These are phyloP conservation scores for Tachina lurida DNA, from an alignment of 2,888 invertebrate species.

Conservation along the genomic window DNA sequence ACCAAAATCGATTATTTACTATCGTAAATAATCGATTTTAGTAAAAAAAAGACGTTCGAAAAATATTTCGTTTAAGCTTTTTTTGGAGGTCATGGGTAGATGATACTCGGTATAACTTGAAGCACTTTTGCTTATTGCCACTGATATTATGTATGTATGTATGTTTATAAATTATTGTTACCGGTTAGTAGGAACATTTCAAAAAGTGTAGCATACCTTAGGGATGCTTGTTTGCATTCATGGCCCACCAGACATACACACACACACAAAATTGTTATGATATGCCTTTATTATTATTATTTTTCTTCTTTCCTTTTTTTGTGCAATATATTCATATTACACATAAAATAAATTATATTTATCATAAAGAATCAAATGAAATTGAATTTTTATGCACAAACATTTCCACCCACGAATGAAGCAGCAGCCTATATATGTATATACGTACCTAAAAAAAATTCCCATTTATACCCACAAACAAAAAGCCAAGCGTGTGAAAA, in stretches of 20 bases:
- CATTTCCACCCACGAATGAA: conserved; percentile 32
- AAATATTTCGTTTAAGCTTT: no score
- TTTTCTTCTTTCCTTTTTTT: neutral
- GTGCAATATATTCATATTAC: neutral
- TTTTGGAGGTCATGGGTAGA: no score
- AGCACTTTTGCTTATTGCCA: no score
- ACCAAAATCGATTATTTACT: no score
- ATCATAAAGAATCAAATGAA: conserved; percentile 45
- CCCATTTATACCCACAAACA: no score
- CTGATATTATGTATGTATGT: no score
- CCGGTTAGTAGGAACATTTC: neutral
- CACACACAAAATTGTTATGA: neutral
- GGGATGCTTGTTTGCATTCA: neutral
- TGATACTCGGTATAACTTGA: no score
- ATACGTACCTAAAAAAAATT: neutral
- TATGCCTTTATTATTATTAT: neutral
- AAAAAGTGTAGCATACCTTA: neutral
- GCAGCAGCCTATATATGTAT: neutral
- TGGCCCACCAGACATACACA: neutral
- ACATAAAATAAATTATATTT: conserved; percentile 29
- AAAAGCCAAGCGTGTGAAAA: no score
- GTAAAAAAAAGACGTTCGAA: no score
- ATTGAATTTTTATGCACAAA: conserved; percentile 46
- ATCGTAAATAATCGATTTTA: no score
- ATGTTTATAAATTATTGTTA: neutral